A percentile compares a stretch with the other conserved stretches of the same genome.
Evolutionary conservation across 2,113 vertebrate species (phyloP).

Genomic region (Calypte anna): DNA sequence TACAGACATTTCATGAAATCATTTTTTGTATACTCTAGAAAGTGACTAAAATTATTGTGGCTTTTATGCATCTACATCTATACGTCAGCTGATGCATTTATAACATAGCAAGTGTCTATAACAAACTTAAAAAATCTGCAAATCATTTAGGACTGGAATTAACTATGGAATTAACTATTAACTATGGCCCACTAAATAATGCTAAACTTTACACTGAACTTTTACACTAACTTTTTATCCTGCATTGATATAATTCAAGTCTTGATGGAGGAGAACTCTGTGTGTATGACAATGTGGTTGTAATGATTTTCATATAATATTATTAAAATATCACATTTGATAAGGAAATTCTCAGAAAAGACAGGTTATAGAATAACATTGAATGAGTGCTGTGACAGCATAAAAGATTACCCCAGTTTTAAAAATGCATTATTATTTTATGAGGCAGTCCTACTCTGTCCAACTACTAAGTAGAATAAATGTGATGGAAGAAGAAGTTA

Average conservation of each 20-base stretch:
- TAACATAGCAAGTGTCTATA: not conserved
- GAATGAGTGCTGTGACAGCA: not conserved
- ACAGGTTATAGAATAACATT: not conserved
- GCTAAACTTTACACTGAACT: not conserved
- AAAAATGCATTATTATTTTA: constrained; percentile 32
- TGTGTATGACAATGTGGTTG: not conserved
- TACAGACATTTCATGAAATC: not conserved
- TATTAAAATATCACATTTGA: constrained; percentile 1
- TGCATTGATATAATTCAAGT: not conserved
- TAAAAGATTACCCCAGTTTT: constrained; percentile 6
- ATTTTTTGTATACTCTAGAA: not conserved
- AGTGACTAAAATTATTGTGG: rapidly evolving
- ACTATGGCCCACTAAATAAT: not conserved
- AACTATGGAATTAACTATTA: too few relatives aligned
- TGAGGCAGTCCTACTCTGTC: not conserved
- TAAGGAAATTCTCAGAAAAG: not conserved
- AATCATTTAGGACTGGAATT: not conserved
- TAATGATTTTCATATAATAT: not conserved
- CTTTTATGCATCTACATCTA: not conserved
- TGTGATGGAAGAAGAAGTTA: constrained; percentile 3
- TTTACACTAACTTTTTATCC: not conserved
- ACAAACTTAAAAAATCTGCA: not conserved
- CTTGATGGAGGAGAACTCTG: not conserved
- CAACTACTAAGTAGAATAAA: constrained; percentile 42
- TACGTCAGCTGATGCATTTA: not conserved